Conservation (phyloP, 2,888 invertebrate genomes). For the Hydroisotoma schaefferi region DNA sequence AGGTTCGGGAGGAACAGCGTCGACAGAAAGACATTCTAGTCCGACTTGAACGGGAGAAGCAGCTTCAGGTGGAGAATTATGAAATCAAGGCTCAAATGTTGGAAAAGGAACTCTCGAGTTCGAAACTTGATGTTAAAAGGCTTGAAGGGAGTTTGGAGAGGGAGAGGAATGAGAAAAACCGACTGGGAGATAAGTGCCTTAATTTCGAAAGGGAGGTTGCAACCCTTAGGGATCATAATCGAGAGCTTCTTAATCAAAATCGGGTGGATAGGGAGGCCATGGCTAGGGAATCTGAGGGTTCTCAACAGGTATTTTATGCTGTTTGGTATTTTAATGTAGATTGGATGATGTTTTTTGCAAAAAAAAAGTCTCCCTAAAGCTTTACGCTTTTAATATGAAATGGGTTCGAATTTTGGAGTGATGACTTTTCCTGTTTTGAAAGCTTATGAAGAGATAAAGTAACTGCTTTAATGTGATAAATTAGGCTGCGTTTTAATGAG, state of each 20-base stretch:
- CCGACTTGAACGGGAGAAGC: slow-evolving; percentile 78
- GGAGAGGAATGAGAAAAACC: slow-evolving; percentile 56
- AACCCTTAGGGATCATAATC: slow-evolving; percentile 58
- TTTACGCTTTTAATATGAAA: not conserved
- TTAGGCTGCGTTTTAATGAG: too few relatives aligned
- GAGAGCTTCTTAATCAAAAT: slow-evolving; percentile 56
- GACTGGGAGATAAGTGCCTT: slow-evolving; percentile 56
- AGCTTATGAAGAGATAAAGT: too few relatives aligned
- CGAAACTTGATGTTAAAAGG: slow-evolving; percentile 65
- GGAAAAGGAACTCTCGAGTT: slow-evolving; percentile 63
- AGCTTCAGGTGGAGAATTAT: slow-evolving; percentile 68
- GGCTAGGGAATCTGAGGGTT: slow-evolving; percentile 27
- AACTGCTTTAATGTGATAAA: too few relatives aligned
- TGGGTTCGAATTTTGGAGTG: not conserved
- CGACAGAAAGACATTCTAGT: slow-evolving; percentile 77
- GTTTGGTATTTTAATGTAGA: not conserved
- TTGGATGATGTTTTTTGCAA: not conserved
- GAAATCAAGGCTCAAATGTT: slow-evolving; percentile 60
- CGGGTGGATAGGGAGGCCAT: slow-evolving; percentile 51
- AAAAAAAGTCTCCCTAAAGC: not conserved
- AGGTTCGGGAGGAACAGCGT: slow-evolving; percentile 75
- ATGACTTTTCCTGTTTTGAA: too few relatives aligned
- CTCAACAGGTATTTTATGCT: slow-evolving; percentile 33
- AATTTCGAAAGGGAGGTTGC: slow-evolving; percentile 60
- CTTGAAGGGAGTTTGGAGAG: slow-evolving; percentile 64